A percentile compares a stretch with the other conserved stretches of the same genome.
Evolutionary conservation across 2,888 invertebrate species (phyloP).

Genomic region (Drosophila niveifrons): DNA sequence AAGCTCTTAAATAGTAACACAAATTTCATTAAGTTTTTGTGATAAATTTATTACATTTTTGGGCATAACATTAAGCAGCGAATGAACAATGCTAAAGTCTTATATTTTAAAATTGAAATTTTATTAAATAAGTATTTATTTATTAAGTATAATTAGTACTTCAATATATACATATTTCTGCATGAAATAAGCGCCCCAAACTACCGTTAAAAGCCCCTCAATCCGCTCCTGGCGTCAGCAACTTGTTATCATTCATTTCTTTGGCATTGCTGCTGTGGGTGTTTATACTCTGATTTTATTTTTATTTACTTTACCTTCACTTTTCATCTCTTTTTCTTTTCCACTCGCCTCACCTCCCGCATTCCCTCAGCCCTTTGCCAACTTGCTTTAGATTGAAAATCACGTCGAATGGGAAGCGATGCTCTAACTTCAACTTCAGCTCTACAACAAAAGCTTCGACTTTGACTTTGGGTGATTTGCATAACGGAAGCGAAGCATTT

Average conservation of each 20-base stretch:
- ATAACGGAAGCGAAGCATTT: constrained; percentile 45
- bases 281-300: constrained; percentile 49
- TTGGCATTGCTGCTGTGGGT: constrained; percentile 25
- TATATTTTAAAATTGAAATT: too few relatives aligned
- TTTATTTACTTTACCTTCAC: constrained; percentile 68
- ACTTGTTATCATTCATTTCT: constrained; percentile 43
- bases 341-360: neutral
- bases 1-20: too few relatives aligned
- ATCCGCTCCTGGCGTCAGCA: constrained; percentile 23
- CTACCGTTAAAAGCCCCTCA: neutral
- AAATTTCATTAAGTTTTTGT: too few relatives aligned
- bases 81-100: too few relatives aligned
- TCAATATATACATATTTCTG: too few relatives aligned
- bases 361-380: neutral
- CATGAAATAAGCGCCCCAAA: constrained; percentile 1
- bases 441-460: constrained; percentile 12
- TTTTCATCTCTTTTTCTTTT: constrained; percentile 26
- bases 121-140: too few relatives aligned
- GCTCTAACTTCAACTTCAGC: constrained; percentile 1
- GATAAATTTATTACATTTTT: too few relatives aligned
- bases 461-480: constrained; percentile 20
- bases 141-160: too few relatives aligned
- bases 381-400: constrained; percentile 21
- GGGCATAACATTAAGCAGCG: too few relatives aligned
- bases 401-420: constrained; percentile 37